A percentile compares a stretch with the other conserved stretches of the same genome.
These are phyloP conservation scores for Celastrina argiolus DNA, from an alignment of 2,888 invertebrate species.

Conservation along the genomic window DNA sequence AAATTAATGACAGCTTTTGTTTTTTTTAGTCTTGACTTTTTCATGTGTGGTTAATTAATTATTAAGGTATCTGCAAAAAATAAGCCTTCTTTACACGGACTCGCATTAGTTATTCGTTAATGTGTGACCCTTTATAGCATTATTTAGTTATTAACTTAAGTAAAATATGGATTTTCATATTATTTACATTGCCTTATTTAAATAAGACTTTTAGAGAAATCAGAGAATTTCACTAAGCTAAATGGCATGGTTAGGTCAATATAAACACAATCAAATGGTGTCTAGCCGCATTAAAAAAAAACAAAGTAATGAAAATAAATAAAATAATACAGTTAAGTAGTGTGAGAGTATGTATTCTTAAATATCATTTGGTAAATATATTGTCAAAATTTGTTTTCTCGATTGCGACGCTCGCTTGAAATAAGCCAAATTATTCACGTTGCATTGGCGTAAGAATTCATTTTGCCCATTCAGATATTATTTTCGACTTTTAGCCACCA, in stretches of 20 bases:
- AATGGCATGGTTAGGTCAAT: constrained; percentile 16
- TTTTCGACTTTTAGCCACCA: not conserved
- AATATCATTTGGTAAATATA: not conserved
- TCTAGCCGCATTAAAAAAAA: not conserved
- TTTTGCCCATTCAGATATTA: not conserved
- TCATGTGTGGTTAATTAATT: not conserved
- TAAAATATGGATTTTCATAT: constrained; percentile 8
- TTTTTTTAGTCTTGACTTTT: not conserved
- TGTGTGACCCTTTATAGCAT: not conserved
- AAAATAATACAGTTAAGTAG: not conserved
- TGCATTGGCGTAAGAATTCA: not conserved
- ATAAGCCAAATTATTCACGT: not conserved
- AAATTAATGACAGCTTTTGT: not conserved
- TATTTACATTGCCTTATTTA: constrained; percentile 13
- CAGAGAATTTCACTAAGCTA: not conserved
- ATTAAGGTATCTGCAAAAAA: not conserved
- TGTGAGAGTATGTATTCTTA: not conserved
- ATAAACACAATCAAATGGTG: not conserved
- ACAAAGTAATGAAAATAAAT: not conserved
- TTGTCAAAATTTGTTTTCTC: not conserved
- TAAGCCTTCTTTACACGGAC: not conserved
- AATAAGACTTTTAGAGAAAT: not conserved
- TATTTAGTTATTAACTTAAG: not conserved
- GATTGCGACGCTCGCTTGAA: not conserved
- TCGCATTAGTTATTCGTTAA: not conserved